These are phyloP conservation scores for Ciconia boyciana DNA, from an alignment of 2,113 vertebrate species.

Conservation along the genomic window DNA sequence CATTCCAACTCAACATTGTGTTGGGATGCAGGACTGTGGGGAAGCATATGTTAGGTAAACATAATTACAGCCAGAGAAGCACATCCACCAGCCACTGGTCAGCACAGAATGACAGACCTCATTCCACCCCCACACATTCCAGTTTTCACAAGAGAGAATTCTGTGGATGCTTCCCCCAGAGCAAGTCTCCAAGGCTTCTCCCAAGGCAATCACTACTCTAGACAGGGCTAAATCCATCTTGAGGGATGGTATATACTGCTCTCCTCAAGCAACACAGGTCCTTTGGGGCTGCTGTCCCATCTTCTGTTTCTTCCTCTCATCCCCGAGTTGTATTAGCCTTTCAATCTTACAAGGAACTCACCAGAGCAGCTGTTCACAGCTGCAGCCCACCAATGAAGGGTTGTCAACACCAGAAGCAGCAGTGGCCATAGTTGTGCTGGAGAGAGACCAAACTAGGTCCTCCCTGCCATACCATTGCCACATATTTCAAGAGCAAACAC, in stretches of 20 bases:
- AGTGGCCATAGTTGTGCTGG: not conserved
- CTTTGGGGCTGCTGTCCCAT: not conserved
- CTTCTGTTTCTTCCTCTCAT: not conserved
- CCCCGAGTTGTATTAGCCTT: not conserved
- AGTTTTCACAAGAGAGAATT: not conserved
- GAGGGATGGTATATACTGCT: not conserved
- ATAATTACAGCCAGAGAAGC: not conserved
- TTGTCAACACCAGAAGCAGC: not conserved
- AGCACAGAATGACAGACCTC: not conserved
- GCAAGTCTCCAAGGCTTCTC: not conserved
- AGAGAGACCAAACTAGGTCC: not conserved
- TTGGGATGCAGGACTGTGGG: not conserved
- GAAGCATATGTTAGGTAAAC: not conserved
- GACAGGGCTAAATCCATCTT: too few relatives aligned
- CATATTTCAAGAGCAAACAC: not conserved
- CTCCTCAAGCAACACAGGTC: not conserved
- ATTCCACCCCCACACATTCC: not conserved
- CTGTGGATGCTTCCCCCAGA: not conserved
- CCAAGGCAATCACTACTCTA: fast-evolving
- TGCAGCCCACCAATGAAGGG: fast-evolving
- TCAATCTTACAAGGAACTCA: not conserved
- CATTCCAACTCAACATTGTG: not conserved
- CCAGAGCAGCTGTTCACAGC: not conserved
- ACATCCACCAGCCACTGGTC: not conserved
- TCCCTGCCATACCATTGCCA: not conserved